A percentile compares a stretch with the other conserved stretches of the same genome.
phyloP scores from a whole-genome alignment of 2,113 vertebrate genomes.

The Laterallus jamaicensis region DNA sequence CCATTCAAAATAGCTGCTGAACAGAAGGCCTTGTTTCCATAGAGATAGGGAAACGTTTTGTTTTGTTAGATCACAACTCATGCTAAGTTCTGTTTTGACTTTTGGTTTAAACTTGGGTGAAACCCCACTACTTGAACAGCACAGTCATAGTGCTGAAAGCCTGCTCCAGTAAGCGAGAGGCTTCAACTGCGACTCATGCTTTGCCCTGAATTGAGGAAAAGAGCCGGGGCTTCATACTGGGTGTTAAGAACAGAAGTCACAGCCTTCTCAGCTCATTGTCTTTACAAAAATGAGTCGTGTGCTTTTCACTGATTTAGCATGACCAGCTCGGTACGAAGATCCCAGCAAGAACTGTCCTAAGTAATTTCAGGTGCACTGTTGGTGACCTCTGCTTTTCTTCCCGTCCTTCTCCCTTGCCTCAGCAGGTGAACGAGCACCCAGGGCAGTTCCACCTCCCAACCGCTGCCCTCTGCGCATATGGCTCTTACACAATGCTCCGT shows the following conservation, averaged over 20 bases:
- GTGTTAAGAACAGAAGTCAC: neutral
- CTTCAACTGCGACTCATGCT: neutral
- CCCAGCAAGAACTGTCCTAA: neutral
- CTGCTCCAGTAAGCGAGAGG: neutral
- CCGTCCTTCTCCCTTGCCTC: neutral
- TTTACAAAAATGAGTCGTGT: neutral
- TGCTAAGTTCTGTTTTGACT: slow-evolving; percentile 45
- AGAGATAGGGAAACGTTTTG: slow-evolving; percentile 59
- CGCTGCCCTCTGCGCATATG: neutral
- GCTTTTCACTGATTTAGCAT: neutral
- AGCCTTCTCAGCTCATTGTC: neutral
- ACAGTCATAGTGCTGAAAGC: neutral
- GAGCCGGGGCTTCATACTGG: fast-evolving
- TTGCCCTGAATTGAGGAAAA: neutral
- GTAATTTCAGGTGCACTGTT: fast-evolving
- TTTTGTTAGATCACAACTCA: slow-evolving; percentile 64
- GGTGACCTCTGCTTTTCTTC: fast-evolving
- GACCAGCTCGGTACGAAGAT: neutral
- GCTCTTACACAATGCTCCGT: neutral
- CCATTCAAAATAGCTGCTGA: slow-evolving; percentile 65
- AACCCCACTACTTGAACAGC: neutral
- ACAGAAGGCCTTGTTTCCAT: slow-evolving; percentile 67
- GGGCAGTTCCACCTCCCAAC: neutral
- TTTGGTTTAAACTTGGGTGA: slow-evolving; percentile 60
- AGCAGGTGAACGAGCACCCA: neutral